Percentiles rank a stretch among this genome's conserved stretches.
These are phyloP conservation scores for Drosophila funebris DNA, from an alignment of 1,140 invertebrate genomes.

Conservation along the genomic window DNA sequence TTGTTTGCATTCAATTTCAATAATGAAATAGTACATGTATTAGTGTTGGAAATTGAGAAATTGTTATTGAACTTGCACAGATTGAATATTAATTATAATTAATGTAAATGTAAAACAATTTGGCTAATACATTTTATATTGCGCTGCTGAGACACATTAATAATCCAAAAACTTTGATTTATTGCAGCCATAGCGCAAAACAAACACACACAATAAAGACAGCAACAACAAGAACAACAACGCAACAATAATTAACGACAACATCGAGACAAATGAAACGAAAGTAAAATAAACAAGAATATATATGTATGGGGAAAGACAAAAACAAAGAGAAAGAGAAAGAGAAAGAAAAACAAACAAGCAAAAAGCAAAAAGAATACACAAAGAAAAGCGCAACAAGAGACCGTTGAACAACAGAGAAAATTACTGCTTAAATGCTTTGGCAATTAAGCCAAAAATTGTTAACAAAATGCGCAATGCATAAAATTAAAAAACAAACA, in stretches of 20 bases:
- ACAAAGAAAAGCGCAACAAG: slow-evolving; percentile 12
- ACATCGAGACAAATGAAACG: slow-evolving; percentile 29
- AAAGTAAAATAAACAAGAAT: slow-evolving; percentile 55
- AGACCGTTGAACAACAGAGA: slow-evolving; percentile 19
- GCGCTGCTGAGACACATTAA: slow-evolving; percentile 19
- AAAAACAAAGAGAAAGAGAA: no score
- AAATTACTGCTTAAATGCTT: slow-evolving; percentile 59
- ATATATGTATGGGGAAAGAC: neutral
- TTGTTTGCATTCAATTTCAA: slow-evolving; percentile 49
- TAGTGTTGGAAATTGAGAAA: neutral
- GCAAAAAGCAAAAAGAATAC: neutral
- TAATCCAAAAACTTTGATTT: slow-evolving; percentile 62
- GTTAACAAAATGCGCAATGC: slow-evolving; percentile 73
- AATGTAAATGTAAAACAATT: slow-evolving; percentile 58
- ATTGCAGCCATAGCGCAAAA: no score
- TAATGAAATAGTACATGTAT: slow-evolving; percentile 49
- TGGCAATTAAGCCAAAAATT: slow-evolving; percentile 63
- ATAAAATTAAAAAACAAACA: slow-evolving; percentile 66
- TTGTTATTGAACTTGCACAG: slow-evolving; percentile 39
- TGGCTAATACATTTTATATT: slow-evolving; percentile 11
- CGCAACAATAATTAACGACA: slow-evolving; percentile 60
- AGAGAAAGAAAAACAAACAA: neutral
- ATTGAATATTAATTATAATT: slow-evolving; percentile 59
- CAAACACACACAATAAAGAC: slow-evolving; percentile 4
- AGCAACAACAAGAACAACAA: slow-evolving; percentile 46